Evolutionary conservation across 2,797 vertebrate genomes (phyloP).

Genomic region (Sebastes nivosus): DNA sequence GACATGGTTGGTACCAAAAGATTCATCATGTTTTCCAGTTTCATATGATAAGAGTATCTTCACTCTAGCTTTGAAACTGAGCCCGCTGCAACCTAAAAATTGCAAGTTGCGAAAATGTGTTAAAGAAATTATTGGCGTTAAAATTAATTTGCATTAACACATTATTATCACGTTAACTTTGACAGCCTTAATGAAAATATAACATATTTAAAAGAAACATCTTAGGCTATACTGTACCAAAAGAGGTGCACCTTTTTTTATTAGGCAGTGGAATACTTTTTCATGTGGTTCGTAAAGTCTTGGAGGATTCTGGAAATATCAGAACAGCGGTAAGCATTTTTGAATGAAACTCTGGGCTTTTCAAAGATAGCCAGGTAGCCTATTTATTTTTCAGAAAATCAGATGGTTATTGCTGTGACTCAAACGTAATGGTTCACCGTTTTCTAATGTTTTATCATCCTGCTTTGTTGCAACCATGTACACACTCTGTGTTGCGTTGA

Average conservation of each 20-base stretch:
- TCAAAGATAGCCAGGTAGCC: neutral
- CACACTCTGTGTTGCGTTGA: conserved; percentile 20
- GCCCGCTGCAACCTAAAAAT: no score
- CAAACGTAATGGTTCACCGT: neutral
- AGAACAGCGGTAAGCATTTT: neutral
- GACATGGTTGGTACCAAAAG: no score
- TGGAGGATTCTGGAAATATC: neutral
- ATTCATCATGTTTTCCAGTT: no score
- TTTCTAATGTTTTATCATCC: conserved; percentile 17
- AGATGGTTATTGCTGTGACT: conserved; percentile 3
- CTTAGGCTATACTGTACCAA: neutral
- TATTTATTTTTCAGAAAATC: neutral
- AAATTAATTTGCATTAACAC: no score
- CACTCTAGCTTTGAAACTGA: no score
- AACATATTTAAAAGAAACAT: neutral
- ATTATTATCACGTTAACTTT: no score
- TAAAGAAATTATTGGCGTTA: no score
- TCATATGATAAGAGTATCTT: no score
- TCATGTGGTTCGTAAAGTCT: neutral
- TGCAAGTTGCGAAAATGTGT: no score
- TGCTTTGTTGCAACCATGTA: conserved; percentile 10
- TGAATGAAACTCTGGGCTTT: neutral
- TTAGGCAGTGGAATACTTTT: neutral
- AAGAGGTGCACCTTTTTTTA: neutral
- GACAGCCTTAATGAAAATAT: neutral